Percentiles rank a stretch among this genome's conserved stretches.
Conservation (phyloP, 2,113 vertebrate genomes). For the Clarias magur region DNA sequence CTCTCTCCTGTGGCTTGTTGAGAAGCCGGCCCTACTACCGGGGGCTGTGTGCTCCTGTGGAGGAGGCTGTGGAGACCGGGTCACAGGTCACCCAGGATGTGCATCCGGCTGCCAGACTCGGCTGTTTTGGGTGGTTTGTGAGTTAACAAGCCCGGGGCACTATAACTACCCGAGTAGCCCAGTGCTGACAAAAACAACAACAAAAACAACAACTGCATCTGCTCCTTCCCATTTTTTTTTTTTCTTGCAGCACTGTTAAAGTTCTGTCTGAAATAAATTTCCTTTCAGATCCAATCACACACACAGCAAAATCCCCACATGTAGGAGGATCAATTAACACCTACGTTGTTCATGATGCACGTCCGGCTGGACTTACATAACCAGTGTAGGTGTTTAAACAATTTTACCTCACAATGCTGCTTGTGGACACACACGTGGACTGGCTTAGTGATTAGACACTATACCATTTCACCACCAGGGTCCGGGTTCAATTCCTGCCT, state of each 20-base stretch:
- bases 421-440: not conserved
- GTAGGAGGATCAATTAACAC: constrained; percentile 18
- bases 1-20: constrained; percentile 56
- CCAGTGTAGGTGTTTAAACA: not conserved
- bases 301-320: not conserved
- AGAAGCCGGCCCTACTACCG: constrained; percentile 65
- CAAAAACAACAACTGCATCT: not conserved
- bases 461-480: too few relatives aligned
- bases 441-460: too few relatives aligned
- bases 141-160: constrained; percentile 51
- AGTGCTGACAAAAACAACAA: constrained; percentile 37
- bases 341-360: not conserved
- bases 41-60: constrained; percentile 73
- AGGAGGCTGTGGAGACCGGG: constrained; percentile 70
- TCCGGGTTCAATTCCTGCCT: too few relatives aligned
- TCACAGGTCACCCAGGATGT: constrained; percentile 69
- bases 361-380: constrained; percentile 2
- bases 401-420: not conserved
- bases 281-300: not conserved
- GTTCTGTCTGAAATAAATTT: constrained; percentile 6
- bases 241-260: not conserved
- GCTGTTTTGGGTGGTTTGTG: constrained; percentile 53
- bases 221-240: not conserved
- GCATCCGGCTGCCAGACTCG: constrained; percentile 52
- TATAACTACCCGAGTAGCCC: constrained; percentile 22